Evolutionary conservation across 2,797 vertebrate genomes (phyloP), one percentile per base, ranked within the genome.

Genomic region (Myiotriccus ornatus): DNA sequence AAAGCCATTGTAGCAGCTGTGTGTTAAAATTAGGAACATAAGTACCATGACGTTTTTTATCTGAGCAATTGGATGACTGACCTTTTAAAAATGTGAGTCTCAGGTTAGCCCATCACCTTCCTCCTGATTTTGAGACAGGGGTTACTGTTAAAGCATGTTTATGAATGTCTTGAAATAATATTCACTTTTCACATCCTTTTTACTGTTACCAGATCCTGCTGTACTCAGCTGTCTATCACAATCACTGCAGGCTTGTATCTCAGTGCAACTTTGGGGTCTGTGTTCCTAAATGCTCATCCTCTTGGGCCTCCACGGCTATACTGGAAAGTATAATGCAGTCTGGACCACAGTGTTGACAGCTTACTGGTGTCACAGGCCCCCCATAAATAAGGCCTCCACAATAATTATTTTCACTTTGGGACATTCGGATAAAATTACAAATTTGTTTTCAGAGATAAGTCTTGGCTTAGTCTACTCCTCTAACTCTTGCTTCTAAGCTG

Each of bases 71-170:
- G 65, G 59, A 73, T 60, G 73, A 56, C 69, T 91, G 93, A 91
- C 77, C 73, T 96, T 94, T 94, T 76, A 27, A 73, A 91, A 86
- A 64, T 84, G 49, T 76, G 69, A 84, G 43, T 46, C 28, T 81
- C 43, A 52, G 78, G 57, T 55, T 68, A 91, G 35, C 28, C 62
- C 65, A 57, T 84, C 18, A 12, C 18, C 32, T 92, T 83, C 46
- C 55, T 86, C 57, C 73, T 62, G 19, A 73, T 68, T n/a, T 13
- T 37, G 39, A 91, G 70, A 71, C 47, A 77, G 30, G 77, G 21
- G 34, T 69, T 83, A 46, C 50, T 68, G 27, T 35, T 80, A 34
- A 74, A 78, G 5, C 44, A 10, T 65, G n/a, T 69, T 89, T 93
- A 78, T 59, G 49, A 62, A 65, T 69, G 46, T 65, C 87, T 68